These are phyloP conservation scores for Melanotaenia nigrans DNA, from an alignment of 2,797 vertebrate genomes.

Conservation along the genomic window DNA sequence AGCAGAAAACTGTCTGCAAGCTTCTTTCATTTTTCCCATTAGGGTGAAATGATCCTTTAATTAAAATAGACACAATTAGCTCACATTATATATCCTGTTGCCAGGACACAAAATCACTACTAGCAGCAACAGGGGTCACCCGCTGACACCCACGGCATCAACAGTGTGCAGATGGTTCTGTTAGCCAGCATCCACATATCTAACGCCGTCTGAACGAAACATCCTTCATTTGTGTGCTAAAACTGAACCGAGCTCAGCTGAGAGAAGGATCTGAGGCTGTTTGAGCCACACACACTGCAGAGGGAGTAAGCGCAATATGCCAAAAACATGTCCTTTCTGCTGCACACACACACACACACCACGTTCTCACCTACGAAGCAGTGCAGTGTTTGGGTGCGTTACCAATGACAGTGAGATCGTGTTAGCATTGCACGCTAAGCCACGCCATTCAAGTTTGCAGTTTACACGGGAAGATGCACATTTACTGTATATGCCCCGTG, in stretches of 20 bases:
- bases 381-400: neutral
- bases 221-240: slow-evolving; percentile 20
- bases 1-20: neutral
- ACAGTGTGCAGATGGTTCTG: slow-evolving; percentile 8
- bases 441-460: neutral
- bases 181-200: neutral
- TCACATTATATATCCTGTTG: slow-evolving; percentile 22
- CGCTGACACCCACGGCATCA: slow-evolving; percentile 1
- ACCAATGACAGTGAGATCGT: neutral
- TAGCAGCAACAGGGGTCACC: slow-evolving; percentile 27
- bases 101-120: slow-evolving; percentile 9
- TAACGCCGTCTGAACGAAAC: slow-evolving; percentile 1
- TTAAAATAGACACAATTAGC: slow-evolving; percentile 1
- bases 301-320: neutral
- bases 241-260: slow-evolving; percentile 2
- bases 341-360: neutral
- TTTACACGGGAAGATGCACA: neutral
- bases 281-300: neutral
- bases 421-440: neutral
- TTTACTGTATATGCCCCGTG: neutral
- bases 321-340: neutral
- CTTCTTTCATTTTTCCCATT: neutral
- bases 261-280: neutral
- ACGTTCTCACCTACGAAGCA: neutral
- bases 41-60: slow-evolving; percentile 20